Percentiles rank a stretch among this genome's conserved stretches.
These are phyloP conservation scores for Chitala chitala DNA, from an alignment of 2,113 vertebrate species.

Conservation along the genomic window DNA sequence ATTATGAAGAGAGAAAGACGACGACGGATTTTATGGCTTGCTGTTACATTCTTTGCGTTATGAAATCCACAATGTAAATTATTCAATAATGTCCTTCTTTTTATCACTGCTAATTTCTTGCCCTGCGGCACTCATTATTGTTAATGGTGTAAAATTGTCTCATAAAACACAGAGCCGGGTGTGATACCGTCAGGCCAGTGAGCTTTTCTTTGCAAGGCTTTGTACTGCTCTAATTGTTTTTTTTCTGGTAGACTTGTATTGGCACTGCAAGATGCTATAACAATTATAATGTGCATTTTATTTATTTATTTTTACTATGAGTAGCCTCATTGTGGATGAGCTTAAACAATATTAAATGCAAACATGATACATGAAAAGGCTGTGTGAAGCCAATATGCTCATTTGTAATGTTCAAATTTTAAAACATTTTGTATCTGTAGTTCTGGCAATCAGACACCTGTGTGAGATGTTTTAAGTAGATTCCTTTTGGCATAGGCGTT, in stretches of 20 bases:
- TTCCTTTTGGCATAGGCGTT: too few species aligned
- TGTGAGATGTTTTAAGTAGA: too few species aligned
- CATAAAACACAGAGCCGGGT: constrained; percentile 22
- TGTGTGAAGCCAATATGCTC: too few species aligned
- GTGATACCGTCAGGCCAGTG: constrained; percentile 21
- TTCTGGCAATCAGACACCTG: too few species aligned
- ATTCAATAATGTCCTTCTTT: constrained; percentile 28
- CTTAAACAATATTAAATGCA: too few species aligned
- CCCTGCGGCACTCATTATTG: constrained; percentile 33
- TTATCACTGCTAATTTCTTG: constrained; percentile 26
- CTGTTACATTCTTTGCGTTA: neutral
- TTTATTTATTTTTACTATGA: too few species aligned
- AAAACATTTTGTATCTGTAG: too few species aligned
- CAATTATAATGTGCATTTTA: too few species aligned
- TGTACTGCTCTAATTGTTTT: neutral
- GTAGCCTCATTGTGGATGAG: too few species aligned
- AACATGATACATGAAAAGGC: too few species aligned
- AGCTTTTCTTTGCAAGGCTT: neutral
- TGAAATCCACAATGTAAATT: constrained; percentile 15
- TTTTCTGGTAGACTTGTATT: neutral
- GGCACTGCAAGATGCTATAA: neutral
- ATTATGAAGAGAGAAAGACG: neutral
- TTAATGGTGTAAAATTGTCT: constrained; percentile 29
- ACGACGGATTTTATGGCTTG: neutral
- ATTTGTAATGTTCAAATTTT: too few species aligned